Evolutionary conservation across 2,888 invertebrate species (phyloP), one percentile per base, ranked within the genome.

Genomic region (Asteroscopus sphinx): DNA sequence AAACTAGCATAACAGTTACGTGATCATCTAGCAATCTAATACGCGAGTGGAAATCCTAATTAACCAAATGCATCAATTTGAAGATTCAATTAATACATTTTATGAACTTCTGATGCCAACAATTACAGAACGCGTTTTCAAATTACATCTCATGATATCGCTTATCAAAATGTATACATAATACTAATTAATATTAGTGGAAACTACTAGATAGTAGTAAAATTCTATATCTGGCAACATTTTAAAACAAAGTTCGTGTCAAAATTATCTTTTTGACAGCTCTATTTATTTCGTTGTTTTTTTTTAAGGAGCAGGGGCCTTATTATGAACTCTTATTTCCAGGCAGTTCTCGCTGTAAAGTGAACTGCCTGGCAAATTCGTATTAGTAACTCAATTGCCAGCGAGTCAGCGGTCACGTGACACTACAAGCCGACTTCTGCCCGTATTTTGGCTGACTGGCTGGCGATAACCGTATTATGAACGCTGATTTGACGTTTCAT

Each of bases 251-350:
- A 48, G 42, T 40, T 49, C 28, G 36, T 42, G 16, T 37, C 36
- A 47, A 37, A 16, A 21, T 3, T 6, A 21, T 15, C 13, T 25
- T 33, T 49, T 37, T 37, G 47, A 60, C 30, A 66, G 15, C 26
- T 45, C 35, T 26, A 36, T n/a, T 28, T 17, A 36, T 54, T 45
- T 35, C 35, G 1, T 8, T 7, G 11, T 39, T 45, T 48, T 41
- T 53, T 42, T 70, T 87, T 95, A 95, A 79, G 95, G 93, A 51
- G 94, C 89, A 6, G n/a, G n/a, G n/a, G n/a, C n/a, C n/a, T n/a
- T n/a, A n/a, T n/a, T n/a, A n/a, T n/a, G n/a, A n/a, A n/a, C n/a
- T n/a, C n/a, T n/a, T n/a, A n/a, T n/a, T n/a, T n/a, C n/a, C n/a
- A n/a, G n/a, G n/a, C n/a, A n/a, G n/a, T n/a, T n/a, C n/a, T n/a